These are phyloP conservation scores for Drosophila recens DNA, from an alignment of 2,888 invertebrate species.

Conservation along the genomic window DNA sequence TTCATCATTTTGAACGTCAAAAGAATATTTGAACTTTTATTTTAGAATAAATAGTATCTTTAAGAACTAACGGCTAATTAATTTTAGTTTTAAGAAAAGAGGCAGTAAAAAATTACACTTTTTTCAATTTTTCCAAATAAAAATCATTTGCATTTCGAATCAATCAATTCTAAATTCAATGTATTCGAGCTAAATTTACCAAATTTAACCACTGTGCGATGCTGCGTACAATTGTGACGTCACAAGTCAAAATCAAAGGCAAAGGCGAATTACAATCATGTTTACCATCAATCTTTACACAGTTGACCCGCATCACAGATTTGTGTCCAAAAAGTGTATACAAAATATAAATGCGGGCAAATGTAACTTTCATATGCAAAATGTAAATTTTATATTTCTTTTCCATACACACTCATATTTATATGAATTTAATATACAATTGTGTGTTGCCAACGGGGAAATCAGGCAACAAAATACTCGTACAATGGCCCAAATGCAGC, in stretches of 20 bases:
- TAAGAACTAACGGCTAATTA: no score
- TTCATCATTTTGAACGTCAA: no score
- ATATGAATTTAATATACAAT: conserved; percentile 23
- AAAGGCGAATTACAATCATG: conserved; percentile 14
- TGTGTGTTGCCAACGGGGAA: conserved; percentile 49
- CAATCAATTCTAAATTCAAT: background rate
- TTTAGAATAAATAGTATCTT: no score
- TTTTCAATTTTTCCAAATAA: no score
- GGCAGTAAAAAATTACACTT: no score
- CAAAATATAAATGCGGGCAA: conserved; percentile 52
- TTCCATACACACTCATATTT: conserved; percentile 6
- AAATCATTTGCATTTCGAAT: no score
- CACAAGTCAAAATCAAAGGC: conserved; percentile 22
- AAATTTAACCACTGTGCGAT: conserved; percentile 4
- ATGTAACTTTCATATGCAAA: conserved; percentile 20
- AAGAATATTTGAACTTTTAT: no score
- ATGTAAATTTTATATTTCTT: conserved; percentile 12
- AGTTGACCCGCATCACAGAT: conserved; percentile 40
- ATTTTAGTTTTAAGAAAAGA: no score
- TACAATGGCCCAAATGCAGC: conserved; percentile 24
- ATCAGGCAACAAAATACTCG: conserved; percentile 46
- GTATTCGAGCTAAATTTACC: background rate
- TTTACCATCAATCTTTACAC: conserved; percentile 29
- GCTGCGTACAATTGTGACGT: conserved; percentile 36
- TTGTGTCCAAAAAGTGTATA: conserved; percentile 2